Evolutionary conservation across 2,797 vertebrate species (phyloP), one percentile per base, ranked within the genome.

Genomic region (Decapterus maruadsi): DNA sequence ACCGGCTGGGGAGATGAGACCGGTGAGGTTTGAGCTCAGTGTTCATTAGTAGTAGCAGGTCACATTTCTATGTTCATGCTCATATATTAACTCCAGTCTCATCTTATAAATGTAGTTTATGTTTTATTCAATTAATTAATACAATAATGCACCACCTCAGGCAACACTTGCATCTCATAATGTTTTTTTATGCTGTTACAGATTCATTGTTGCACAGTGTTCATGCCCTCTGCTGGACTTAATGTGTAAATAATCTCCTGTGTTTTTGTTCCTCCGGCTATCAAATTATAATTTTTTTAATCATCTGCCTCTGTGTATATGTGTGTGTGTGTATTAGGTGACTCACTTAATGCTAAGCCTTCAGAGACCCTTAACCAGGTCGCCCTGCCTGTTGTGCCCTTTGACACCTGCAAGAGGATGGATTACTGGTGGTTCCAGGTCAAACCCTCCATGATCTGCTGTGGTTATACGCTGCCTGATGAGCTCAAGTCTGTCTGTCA

Each of bases 351-450:
- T 66, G 80, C 95, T 38, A 95, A 92, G 89, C 92, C 77, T 1
- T 83, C 94, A 6, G 94, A 96, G 78, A 56, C 77, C 0, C 92
- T 96, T 2, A 96, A 96, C 81, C 95, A 96, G 85, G 95, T 96
- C 1, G 91, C 91, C 14, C 79, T 96, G 54, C 95, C 95, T 11
- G 94, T 96, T 54, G 92, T 96, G 29, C 86, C 94, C 0, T 95
- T 73, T 58, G 83, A 94, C 53, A 95, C 93, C 36, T 96, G 95
- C 83, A 95, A 94, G 69, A 89, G 89, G 76, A 93, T 94, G 87
- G 93, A 95, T 80, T 95, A 94, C 80, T 95, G 95, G 95, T 96
- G 96, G 95, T 95, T 96, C 87, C 95, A 96, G 85, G 94, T 96
- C 73, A 96, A 95, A 81, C 70, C 88, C 9, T 94, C 94, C 20